A percentile compares a stretch with the other conserved stretches of the same genome.
phyloP scores from a whole-genome alignment of 2,888 invertebrate species.

The Neoitamus cyanurus region DNA sequence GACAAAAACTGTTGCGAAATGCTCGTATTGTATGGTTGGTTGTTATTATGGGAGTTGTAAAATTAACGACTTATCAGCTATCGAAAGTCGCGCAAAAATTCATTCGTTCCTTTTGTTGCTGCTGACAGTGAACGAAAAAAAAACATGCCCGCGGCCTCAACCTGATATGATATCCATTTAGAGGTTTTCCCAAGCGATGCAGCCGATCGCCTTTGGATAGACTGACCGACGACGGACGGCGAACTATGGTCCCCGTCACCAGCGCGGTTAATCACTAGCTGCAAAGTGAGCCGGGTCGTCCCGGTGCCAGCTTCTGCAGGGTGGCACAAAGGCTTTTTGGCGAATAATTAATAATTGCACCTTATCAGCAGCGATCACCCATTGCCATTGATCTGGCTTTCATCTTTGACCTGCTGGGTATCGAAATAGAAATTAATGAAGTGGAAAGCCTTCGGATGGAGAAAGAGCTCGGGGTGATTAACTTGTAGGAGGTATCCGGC shows the following conservation, averaged over 20 bases:
- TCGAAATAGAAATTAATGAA: slow-evolving; percentile 11
- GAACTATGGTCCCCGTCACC: neutral
- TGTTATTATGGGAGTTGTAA: neutral
- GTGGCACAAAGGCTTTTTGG: neutral
- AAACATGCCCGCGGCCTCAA: neutral
- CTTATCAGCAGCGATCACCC: neutral
- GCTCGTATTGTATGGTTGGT: neutral
- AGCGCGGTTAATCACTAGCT: neutral
- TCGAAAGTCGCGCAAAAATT: neutral
- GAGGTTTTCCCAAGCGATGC: neutral
- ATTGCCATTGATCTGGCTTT: neutral
- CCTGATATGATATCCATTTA: neutral
- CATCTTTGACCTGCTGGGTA: neutral
- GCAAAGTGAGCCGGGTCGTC: neutral
- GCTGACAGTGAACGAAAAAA: neutral
- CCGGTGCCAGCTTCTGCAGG: neutral
- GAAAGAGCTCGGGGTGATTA: neutral
- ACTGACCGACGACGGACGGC: too few species aligned
- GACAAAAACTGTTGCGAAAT: slow-evolving; percentile 5
- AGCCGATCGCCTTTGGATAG: neutral
- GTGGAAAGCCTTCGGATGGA: neutral
- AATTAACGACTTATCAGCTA: slow-evolving; percentile 7
- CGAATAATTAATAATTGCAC: slow-evolving; percentile 11
- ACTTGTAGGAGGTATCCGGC: neutral
- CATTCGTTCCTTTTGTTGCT: neutral